These are phyloP conservation scores for Epicampocera succincta DNA, from an alignment of 2,888 invertebrate genomes.

Conservation along the genomic window DNA sequence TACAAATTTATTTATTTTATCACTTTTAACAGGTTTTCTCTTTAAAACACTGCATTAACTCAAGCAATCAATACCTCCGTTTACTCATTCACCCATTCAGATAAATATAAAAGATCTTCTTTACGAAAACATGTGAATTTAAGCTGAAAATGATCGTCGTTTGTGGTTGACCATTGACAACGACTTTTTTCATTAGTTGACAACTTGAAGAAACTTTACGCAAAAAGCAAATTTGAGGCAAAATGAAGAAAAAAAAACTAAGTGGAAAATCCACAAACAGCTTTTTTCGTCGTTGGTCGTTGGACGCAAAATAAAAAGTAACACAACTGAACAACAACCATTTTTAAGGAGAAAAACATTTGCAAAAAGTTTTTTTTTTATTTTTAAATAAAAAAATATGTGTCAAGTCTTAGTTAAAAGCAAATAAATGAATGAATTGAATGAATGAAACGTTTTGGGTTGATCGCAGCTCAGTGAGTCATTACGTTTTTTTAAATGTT, in stretches of 20 bases:
- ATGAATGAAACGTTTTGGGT: slow-evolving; percentile 32
- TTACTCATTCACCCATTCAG: background rate
- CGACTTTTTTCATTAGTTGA: slow-evolving; percentile 13
- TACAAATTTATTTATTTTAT: slow-evolving; percentile 22
- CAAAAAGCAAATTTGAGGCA: slow-evolving; percentile 23
- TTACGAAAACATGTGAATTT: slow-evolving; percentile 20
- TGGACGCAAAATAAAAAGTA: slow-evolving; percentile 32
- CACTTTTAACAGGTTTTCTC: slow-evolving; percentile 27
- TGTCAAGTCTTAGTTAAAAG: slow-evolving; percentile 49
- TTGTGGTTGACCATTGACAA: slow-evolving; percentile 38
- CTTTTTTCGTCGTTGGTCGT: slow-evolving; percentile 9
- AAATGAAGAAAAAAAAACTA: slow-evolving; percentile 11
- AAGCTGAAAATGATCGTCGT: slow-evolving; percentile 47
- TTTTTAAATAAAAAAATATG: slow-evolving; percentile 45
- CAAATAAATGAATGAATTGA: slow-evolving; percentile 29
- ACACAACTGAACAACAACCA: slow-evolving; percentile 28
- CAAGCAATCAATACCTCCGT: background rate
- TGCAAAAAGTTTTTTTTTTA: background rate
- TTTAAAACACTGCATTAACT: slow-evolving; percentile 1
- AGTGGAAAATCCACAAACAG: slow-evolving; percentile 56
- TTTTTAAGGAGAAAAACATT: slow-evolving; percentile 40
- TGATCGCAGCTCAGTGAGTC: slow-evolving; percentile 42
- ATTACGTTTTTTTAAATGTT: slow-evolving; percentile 29
- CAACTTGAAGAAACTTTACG: slow-evolving; percentile 6
- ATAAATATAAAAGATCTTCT: slow-evolving; percentile 27